phyloP scores from a whole-genome alignment of 1,140 invertebrate genomes.

The Thaumatotibia leucotreta region DNA sequence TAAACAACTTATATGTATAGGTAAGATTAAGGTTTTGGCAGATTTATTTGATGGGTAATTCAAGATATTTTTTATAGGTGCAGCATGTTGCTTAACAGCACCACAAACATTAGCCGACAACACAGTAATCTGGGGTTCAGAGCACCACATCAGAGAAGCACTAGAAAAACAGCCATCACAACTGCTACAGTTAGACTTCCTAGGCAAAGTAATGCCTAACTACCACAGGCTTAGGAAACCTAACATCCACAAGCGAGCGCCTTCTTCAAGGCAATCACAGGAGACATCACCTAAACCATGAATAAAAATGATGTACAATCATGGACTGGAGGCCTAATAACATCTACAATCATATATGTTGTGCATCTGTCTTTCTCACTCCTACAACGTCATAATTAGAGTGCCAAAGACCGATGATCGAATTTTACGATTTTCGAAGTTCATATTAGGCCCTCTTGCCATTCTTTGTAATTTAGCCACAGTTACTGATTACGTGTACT shows the following conservation, averaged over 20 bases:
- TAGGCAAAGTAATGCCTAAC: conserved; percentile 94
- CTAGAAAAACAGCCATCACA: conserved; percentile 93
- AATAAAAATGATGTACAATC: too few species aligned
- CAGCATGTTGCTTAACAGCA: conserved; percentile 86
- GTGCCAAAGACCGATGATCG: too few species aligned
- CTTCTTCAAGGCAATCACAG: conserved; percentile 55
- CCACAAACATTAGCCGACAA: conserved; percentile 89
- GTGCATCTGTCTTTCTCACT: too few species aligned
- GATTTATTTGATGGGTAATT: conserved; percentile 1
- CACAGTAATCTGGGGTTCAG: conserved; percentile 91
- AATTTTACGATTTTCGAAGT: too few species aligned
- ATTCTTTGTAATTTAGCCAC: too few species aligned
- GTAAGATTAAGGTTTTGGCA: too few species aligned
- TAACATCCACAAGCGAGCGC: conserved; percentile 67
- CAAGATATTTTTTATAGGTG: conserved; percentile 72
- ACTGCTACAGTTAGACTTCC: conserved; percentile 93
- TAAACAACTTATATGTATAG: too few species aligned
- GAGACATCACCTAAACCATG: conserved; percentile 48
- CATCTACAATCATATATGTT: too few species aligned
- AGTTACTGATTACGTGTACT: too few species aligned
- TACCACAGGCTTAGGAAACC: conserved; percentile 93
- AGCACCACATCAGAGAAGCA: conserved; percentile 88
- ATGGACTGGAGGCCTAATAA: too few species aligned
- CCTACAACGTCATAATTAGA: too few species aligned
- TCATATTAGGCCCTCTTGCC: too few species aligned